Percentiles rank a stretch among this genome's conserved stretches.
phyloP scores from a whole-genome alignment of 2,797 vertebrate species.

The Nasua narica region DNA sequence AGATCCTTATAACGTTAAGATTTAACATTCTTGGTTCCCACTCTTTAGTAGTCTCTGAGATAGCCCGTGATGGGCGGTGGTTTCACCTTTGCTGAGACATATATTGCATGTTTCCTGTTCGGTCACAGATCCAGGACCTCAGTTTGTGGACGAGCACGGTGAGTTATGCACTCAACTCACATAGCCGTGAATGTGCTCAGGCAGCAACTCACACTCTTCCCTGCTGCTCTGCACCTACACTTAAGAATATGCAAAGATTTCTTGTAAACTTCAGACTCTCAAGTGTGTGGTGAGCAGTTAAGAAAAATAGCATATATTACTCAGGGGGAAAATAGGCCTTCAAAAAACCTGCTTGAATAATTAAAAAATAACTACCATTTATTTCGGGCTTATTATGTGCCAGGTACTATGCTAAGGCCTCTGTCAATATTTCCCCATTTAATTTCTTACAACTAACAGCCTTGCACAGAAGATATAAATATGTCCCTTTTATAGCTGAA shows the following conservation, averaged over 20 bases:
- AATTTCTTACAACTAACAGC: background rate
- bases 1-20: background rate
- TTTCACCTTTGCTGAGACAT: background rate
- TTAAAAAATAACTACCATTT: background rate
- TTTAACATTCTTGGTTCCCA: background rate
- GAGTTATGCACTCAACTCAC: background rate
- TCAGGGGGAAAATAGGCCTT: background rate
- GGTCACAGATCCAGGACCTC: background rate
- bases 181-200: background rate
- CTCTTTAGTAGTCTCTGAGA: background rate
- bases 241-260: constrained; percentile 18
- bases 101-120: background rate
- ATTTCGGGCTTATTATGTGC: background rate
- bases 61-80: background rate
- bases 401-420: background rate
- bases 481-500: background rate
- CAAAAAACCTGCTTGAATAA: background rate
- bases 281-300: background rate
- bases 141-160: background rate
- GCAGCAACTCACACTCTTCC: background rate
- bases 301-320: background rate
- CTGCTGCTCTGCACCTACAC: background rate
- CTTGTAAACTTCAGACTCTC: background rate
- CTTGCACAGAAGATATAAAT: background rate
- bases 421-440: constrained; percentile 10